phyloP scores from a whole-genome alignment of 2,888 invertebrate genomes.

The Aleiodes testaceus region DNA sequence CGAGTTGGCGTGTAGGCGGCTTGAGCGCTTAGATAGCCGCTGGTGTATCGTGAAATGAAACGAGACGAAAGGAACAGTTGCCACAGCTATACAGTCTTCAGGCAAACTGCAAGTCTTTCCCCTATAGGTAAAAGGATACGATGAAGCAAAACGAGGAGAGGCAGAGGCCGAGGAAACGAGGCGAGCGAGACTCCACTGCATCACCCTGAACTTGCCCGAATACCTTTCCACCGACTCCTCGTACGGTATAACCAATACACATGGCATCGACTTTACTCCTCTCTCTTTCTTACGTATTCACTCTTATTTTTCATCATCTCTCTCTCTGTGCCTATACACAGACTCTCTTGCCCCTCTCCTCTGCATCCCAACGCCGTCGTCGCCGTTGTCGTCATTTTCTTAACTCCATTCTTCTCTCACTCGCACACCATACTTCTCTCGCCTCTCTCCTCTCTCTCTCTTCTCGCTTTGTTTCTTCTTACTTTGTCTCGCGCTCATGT shows the following conservation, averaged over 20 bases:
- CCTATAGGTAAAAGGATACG: constrained; percentile 29
- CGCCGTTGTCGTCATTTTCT: constrained; percentile 36
- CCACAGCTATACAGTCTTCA: constrained; percentile 26
- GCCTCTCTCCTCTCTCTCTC: constrained; percentile 49
- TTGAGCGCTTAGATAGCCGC: constrained; percentile 65
- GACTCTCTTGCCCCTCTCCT: constrained; percentile 35
- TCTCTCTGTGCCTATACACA: constrained; percentile 39
- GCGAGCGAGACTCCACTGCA: constrained; percentile 55
- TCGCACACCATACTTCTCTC: constrained; percentile 37
- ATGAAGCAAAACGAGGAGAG: constrained; percentile 13
- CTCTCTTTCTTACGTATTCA: constrained; percentile 40
- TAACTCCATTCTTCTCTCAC: constrained; percentile 40
- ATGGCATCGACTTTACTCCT: constrained; percentile 56
- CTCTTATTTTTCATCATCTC: constrained; percentile 9
- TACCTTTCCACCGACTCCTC: constrained; percentile 59
- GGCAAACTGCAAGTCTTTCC: constrained; percentile 33
- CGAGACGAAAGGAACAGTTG: constrained; percentile 45
- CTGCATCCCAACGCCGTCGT: constrained; percentile 18
- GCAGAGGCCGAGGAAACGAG: constrained; percentile 44
- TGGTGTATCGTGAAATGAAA: constrained; percentile 58
- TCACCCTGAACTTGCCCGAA: constrained; percentile 67
- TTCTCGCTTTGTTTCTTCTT: constrained; percentile 62
- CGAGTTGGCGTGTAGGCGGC: constrained; percentile 69
- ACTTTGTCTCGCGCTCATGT: constrained; percentile 45
- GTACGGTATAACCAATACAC: constrained; percentile 59